Evolutionary conservation across 2,797 vertebrate genomes (phyloP).

Genomic region (Triplophysa yarkandensis): DNA sequence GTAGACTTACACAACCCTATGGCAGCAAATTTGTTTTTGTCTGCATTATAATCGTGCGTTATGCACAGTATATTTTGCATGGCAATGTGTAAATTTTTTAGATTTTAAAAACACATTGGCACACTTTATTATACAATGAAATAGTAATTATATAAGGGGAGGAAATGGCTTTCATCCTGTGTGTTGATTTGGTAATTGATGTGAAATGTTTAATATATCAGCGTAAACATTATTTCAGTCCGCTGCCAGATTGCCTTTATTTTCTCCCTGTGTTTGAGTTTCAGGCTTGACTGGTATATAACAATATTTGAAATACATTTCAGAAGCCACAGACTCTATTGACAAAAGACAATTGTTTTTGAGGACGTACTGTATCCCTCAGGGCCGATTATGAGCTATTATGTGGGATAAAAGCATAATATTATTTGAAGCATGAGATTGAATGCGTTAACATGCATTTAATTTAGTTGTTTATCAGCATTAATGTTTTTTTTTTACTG

Average conservation of each 20-base stretch:
- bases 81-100: background rate
- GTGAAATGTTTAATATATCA: background rate
- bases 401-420: background rate
- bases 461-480: background rate
- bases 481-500: background rate
- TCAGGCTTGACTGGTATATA: background rate
- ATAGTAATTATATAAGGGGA: background rate
- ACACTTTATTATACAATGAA: background rate
- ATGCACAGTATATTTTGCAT: background rate
- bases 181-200: constrained; percentile 25
- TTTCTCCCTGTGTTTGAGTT: background rate
- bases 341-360: background rate
- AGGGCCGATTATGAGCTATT: background rate
- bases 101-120: background rate
- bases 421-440: background rate
- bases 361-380: background rate
- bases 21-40: constrained; percentile 44
- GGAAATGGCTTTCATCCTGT: background rate
- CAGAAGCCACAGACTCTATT: background rate
- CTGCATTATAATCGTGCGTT: constrained; percentile 8
- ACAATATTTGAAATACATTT: background rate
- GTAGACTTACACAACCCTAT: constrained; percentile 55
- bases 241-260: background rate
- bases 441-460: background rate
- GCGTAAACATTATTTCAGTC: constrained; percentile 9